Evolutionary conservation across 2,113 vertebrate species (phyloP), one percentile per base, ranked within the genome.

Genomic region (Aplodontia rufa): DNA sequence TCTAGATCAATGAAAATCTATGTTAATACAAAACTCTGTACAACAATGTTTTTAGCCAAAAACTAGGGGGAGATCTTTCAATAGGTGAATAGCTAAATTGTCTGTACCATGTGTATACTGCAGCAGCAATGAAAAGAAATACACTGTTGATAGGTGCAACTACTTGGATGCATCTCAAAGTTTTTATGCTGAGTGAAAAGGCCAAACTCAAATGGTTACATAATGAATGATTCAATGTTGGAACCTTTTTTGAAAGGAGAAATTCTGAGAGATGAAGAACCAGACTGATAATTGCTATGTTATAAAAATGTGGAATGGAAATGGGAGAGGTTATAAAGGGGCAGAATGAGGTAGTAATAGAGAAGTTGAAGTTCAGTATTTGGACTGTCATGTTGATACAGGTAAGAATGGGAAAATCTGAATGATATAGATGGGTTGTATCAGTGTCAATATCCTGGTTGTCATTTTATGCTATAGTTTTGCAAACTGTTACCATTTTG

Each of bases 1-100:
- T 76, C 55, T 6, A 93, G 83, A 96, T 49, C 79, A 78, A 22
- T 91, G 45, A 81, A 91, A 93, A 86, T 16, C 91, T 92, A 86
- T 3, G 3, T 81, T 90, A 24, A 88, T 51, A 88, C 26, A 75
- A 82, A 93, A 88, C 88, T 81, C 35, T 86, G 17, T 82, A 68
- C n/a, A 76, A 64, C 28, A 75, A 88, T 69, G 37, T 91, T 91
- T 91, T 58, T 58, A 93, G 75, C 6, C 47, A 49, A 85, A 95
- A 78, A 91, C n/a, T 83, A 68, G 45, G 13, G 40, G 4, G 24
- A 35, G 80, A 22, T 66, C 68, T 68, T 78, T 86, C 40, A 62
- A 1, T 35, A 32, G 62, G 71, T 83, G 74, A 84, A 58, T 79
- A 49, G 42, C 20, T 87, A 83, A 80, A 32, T 30, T 85, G 49